phyloP scores from a whole-genome alignment of 2,113 vertebrate species.

The Caranx melampygus region DNA sequence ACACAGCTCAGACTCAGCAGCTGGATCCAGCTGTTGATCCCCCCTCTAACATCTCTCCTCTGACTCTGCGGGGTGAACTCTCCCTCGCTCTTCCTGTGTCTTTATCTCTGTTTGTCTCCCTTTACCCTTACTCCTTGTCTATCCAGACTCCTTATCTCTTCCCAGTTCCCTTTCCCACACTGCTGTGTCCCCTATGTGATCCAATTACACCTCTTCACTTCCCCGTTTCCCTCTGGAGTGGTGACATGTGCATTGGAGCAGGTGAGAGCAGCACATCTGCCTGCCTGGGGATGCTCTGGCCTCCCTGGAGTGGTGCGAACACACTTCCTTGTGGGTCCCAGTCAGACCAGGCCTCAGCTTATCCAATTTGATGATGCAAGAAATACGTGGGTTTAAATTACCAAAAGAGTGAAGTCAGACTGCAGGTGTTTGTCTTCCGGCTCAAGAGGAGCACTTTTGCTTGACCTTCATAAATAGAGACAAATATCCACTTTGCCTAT shows the following conservation, averaged over 20 bases:
- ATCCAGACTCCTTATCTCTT: conserved; percentile 61
- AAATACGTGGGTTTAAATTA: conserved; percentile 53
- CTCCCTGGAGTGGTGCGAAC: conserved; percentile 36
- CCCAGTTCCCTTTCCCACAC: conserved; percentile 72
- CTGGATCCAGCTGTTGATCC: conserved; percentile 73
- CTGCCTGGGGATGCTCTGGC: conserved; percentile 31
- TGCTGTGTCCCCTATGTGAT: conserved; percentile 48
- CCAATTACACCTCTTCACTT: conserved; percentile 59
- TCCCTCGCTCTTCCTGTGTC: conserved; percentile 44
- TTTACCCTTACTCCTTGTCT: conserved; percentile 38
- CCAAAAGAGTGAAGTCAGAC: conserved; percentile 64
- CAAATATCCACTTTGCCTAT: conserved; percentile 55
- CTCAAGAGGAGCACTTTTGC: conserved; percentile 34
- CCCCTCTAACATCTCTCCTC: conserved; percentile 47
- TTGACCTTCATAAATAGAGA: conserved; percentile 58
- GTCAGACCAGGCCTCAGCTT: conserved; percentile 36
- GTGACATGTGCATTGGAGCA: conserved; percentile 62
- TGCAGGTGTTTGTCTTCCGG: conserved; percentile 63
- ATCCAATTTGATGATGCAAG: conserved; percentile 56
- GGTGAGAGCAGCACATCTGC: conserved; percentile 71
- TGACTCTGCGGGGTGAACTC: conserved; percentile 49
- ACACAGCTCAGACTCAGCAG: conserved; percentile 64
- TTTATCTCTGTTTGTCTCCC: conserved; percentile 33
- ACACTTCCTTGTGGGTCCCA: conserved; percentile 36
- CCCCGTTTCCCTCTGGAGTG: conserved; percentile 51